Evolutionary conservation across 2,888 invertebrate species (phyloP).

Genomic region (Drosophila subsilvestris): DNA sequence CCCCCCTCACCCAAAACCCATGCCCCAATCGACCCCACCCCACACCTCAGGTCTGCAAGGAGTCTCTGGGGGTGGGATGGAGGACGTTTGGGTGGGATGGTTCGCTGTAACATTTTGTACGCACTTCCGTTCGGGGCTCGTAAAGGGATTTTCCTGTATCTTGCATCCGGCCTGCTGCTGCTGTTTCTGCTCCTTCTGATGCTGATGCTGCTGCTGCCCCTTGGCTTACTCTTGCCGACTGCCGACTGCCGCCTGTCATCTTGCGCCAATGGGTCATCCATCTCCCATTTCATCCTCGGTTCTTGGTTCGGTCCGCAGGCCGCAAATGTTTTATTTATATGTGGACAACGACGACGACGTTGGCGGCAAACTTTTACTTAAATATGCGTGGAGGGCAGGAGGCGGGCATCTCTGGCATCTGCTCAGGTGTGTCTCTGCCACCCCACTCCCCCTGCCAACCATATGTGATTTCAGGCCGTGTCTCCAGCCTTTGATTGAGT

Average conservation of each 20-base stretch:
- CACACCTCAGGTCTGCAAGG: slow-evolving; percentile 13
- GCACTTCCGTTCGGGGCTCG: slow-evolving; percentile 75
- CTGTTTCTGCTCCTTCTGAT: slow-evolving; percentile 10
- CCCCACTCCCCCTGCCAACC: slow-evolving; percentile 22
- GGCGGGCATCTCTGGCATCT: slow-evolving; percentile 30
- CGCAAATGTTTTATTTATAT: slow-evolving; percentile 80
- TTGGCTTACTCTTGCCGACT: slow-evolving; percentile 33
- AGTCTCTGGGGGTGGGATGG: slow-evolving; percentile 28
- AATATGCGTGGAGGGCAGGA: slow-evolving; percentile 61
- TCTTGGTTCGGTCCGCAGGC: slow-evolving; percentile 70
- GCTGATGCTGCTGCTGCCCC: slow-evolving; percentile 16
- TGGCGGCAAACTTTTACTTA: slow-evolving; percentile 69
- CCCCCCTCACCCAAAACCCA: background rate
- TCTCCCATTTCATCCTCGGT: slow-evolving; percentile 74
- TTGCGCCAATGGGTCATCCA: slow-evolving; percentile 81
- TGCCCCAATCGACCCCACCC: background rate
- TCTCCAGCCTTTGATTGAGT: slow-evolving; percentile 71
- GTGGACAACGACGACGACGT: slow-evolving; percentile 63
- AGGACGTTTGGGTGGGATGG: background rate
- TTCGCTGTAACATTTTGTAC: slow-evolving; percentile 75
- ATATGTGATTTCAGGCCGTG: slow-evolving; percentile 67
- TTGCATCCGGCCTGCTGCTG: slow-evolving; percentile 54
- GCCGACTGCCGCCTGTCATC: slow-evolving; percentile 68
- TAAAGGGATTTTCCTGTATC: slow-evolving; percentile 79
- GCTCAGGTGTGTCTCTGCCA: slow-evolving; percentile 58